Percentiles rank a stretch among this genome's conserved stretches.
These are phyloP conservation scores for Anarrhichthys ocellatus DNA, from an alignment of 2,113 vertebrate genomes.

Conservation along the genomic window DNA sequence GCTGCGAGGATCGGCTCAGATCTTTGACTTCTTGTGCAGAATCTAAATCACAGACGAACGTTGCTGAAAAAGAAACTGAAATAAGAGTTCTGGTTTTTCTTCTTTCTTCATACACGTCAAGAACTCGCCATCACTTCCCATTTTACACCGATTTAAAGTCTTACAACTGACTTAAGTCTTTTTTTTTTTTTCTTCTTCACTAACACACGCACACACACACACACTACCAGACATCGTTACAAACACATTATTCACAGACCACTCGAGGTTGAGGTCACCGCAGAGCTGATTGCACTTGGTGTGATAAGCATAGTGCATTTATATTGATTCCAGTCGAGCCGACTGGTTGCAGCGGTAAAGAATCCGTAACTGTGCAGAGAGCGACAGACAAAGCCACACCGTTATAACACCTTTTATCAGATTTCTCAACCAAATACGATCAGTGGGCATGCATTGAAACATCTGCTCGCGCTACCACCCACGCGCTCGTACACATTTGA, in stretches of 20 bases:
- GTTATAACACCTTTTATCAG: slow-evolving; percentile 14
- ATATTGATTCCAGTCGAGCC: not conserved
- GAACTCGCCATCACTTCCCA: not conserved
- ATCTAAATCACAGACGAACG: not conserved
- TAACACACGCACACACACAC: no score
- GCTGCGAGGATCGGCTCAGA: no score
- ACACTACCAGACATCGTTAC: not conserved
- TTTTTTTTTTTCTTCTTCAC: no score
- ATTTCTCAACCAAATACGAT: slow-evolving; percentile 27
- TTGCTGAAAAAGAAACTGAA: not conserved
- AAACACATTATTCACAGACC: not conserved
- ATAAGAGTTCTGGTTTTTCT: not conserved
- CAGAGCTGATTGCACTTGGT: not conserved
- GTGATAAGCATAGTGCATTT: not conserved
- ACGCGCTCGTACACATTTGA: slow-evolving; percentile 22
- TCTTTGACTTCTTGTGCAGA: not conserved
- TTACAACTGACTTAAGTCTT: no score
- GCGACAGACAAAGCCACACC: not conserved
- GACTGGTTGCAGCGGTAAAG: not conserved
- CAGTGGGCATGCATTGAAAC: slow-evolving; percentile 6
- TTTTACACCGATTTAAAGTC: not conserved
- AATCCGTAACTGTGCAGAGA: slow-evolving; percentile 7
- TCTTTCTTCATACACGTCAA: not conserved
- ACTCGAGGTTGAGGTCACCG: not conserved
- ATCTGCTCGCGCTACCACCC: slow-evolving; percentile 4